Conservation (phyloP, 2,113 vertebrate species). For the Oreochromis spilurus region DNA sequence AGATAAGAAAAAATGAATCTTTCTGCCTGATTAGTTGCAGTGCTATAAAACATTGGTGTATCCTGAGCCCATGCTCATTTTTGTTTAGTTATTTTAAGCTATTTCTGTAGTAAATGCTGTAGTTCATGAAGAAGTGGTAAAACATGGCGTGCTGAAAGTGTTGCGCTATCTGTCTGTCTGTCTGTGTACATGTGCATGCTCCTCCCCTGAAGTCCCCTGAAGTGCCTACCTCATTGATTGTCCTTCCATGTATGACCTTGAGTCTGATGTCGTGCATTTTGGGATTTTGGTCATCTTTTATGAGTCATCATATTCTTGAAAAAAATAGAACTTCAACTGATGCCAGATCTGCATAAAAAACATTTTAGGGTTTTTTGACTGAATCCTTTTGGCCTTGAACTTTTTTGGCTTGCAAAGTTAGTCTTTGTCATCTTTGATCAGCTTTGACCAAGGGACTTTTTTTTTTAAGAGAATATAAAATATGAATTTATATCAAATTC, state of each 20-base stretch:
- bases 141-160: not conserved
- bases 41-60: not conserved
- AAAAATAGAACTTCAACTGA: too few species aligned
- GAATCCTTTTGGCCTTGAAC: not conserved
- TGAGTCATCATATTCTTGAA: too few species aligned
- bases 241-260: too few species aligned
- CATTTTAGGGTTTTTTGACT: not conserved
- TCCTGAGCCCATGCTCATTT: not conserved
- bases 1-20: constrained; percentile 3
- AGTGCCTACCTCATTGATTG: too few species aligned
- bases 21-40: constrained; percentile 5
- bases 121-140: not conserved
- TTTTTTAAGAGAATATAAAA: too few species aligned
- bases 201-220: too few species aligned
- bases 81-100: not conserved
- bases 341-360: not conserved
- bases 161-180: not conserved
- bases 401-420: not conserved
- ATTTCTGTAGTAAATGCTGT: not conserved
- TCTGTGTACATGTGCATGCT: too few species aligned
- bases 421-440: too few species aligned
- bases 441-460: not conserved
- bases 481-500: not conserved
- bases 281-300: too few species aligned
- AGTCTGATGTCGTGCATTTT: too few species aligned